These are phyloP conservation scores for Drosophila subsilvestris DNA, from an alignment of 2,888 invertebrate genomes.

Conservation along the genomic window DNA sequence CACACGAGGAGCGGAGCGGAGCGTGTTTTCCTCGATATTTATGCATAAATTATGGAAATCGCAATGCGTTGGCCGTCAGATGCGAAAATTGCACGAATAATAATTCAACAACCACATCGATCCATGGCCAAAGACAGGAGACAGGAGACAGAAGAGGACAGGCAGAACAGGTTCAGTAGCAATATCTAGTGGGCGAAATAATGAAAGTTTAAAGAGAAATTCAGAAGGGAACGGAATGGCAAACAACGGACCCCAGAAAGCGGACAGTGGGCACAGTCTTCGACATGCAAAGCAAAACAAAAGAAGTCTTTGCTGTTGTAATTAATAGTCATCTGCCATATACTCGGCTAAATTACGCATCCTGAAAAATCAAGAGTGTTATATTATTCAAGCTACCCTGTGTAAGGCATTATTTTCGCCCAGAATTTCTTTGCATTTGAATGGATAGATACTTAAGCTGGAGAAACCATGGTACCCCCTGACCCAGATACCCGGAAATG, in stretches of 20 bases:
- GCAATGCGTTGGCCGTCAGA: slow-evolving; percentile 76
- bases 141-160: neutral
- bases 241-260: slow-evolving; percentile 10
- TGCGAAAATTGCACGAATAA: slow-evolving; percentile 58
- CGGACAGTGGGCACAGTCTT: neutral
- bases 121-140: neutral
- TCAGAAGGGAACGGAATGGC: slow-evolving; percentile 20
- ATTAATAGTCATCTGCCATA: neutral
- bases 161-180: slow-evolving; percentile 1
- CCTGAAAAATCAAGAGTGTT: too few species aligned
- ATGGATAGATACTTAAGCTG: too few species aligned
- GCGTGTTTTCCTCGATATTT: slow-evolving; percentile 46
- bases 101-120: slow-evolving; percentile 28
- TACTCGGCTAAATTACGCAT: neutral
- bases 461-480: neutral
- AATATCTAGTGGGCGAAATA: slow-evolving; percentile 19
- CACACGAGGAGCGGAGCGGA: slow-evolving; percentile 13
- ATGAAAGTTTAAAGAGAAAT: slow-evolving; percentile 27
- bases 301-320: neutral
- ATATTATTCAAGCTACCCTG: too few species aligned
- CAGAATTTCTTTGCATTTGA: neutral
- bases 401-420: too few species aligned
- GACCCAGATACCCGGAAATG: slow-evolving; percentile 26
- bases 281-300: slow-evolving; percentile 3
- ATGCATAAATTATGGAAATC: slow-evolving; percentile 71